A percentile compares a stretch with the other conserved stretches of the same genome.
These are phyloP conservation scores for Rhizomys pruinosus DNA, from an alignment of 2,113 vertebrate genomes.

Conservation along the genomic window DNA sequence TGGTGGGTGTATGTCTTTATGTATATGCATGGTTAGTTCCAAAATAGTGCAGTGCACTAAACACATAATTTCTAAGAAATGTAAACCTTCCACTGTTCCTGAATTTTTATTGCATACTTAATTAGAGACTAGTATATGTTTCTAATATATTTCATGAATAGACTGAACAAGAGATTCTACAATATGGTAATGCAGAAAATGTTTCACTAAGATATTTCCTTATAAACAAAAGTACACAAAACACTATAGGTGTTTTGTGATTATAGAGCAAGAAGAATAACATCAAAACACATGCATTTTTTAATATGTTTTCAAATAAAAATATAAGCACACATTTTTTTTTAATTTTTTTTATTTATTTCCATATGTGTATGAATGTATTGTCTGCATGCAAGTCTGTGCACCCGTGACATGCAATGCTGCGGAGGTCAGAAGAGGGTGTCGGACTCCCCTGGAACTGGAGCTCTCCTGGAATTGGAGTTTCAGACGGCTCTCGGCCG, in stretches of 20 bases:
- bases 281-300: background rate
- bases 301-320: background rate
- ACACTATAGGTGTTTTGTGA: too few relatives aligned
- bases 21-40: background rate
- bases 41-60: background rate
- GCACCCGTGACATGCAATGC: too few relatives aligned
- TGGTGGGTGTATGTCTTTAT: too few relatives aligned
- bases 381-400: too few relatives aligned
- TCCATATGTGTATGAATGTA: too few relatives aligned
- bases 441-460: too few relatives aligned
- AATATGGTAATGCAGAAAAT: background rate
- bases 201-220: constrained; percentile 15
- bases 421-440: too few relatives aligned
- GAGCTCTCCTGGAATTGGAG: too few relatives aligned
- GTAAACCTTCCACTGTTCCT: background rate
- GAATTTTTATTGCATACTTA: background rate
- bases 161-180: constrained; percentile 6
- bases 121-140: background rate
- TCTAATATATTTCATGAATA: background rate
- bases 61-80: background rate
- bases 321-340: background rate
- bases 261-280: constrained; percentile 39
- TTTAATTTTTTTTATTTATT: too few relatives aligned
- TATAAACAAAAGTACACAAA: constrained; percentile 2
- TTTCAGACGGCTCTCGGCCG: too few relatives aligned